Base-by-base conservation (phyloP, 2,113 vertebrate species). In the Arvicanthis niloticus region DNA sequence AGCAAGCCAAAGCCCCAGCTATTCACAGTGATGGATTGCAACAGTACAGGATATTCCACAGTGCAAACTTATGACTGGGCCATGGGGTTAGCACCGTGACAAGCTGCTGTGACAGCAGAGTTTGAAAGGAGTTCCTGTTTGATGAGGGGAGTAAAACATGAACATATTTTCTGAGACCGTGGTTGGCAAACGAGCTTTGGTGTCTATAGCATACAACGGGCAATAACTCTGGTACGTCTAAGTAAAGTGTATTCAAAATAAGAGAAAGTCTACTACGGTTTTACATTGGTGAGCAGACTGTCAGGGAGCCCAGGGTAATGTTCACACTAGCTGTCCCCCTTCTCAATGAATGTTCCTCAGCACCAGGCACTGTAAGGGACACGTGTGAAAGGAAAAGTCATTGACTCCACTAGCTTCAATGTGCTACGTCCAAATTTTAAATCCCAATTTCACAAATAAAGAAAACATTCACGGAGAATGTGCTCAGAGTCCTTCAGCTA, bases 211-310 rank as follows among this genome's bases (percentile, higher is more conserved):
- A 78, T 45, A 76, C 4, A 45, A 40, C 31, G 86, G 48, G 15
- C 77, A 88, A 72, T 65, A 85, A 73, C 40, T 17, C 31, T 90
- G 22, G 75, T 96, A 40, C 12, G 3, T 56, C n/a, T 56, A 19
- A 90, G 37, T 91, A 93, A 96, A 94, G 85, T 84, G 80, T 24
- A 53, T 60, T 42, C 37, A 29, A 91, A 91, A 75, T 76, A 93
- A 80, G 19, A 56, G 58, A 84, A 51, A 48, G 85, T 34, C 58
- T 29, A 40, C 75, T 48, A 15, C 10, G 75, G 77, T 31, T 95
- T 88, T 82, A 40, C 16, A 9, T 9, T 65, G 42, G 3, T 24
- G 42, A 91, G 13, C 24, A 80, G 31, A 92, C 13, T 29, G 4
- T 6, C 26, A 34, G 24, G 19, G 65, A 92, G 26, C 26, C 42